Evolutionary conservation across 2,113 vertebrate species (phyloP), one percentile per base, ranked within the genome.

Genomic region (Uria aalge): DNA sequence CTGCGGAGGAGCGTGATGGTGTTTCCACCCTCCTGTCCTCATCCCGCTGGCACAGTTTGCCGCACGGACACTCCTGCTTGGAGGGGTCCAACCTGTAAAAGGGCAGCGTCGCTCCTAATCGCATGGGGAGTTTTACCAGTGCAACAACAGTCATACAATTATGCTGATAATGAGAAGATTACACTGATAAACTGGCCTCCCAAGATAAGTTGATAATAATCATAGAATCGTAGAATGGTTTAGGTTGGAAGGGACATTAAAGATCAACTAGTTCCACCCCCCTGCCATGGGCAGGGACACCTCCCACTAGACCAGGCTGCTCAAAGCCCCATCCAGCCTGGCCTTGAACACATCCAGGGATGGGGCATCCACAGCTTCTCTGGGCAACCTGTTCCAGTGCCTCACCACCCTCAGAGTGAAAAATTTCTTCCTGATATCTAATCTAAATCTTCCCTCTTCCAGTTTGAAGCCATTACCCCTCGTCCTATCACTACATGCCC

Each of bases 1-100:
- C 55, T 22, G 40, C 0, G 0, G 40, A 80, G 68, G 18, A 53
- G n/a, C 1, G 0, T 38, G 60, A 21, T 41, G 73, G 32, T 41
- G 26, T 38, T 87, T 34, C 77, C 77, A 87, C 23, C 15, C 45
- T 67, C 26, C 0, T 12, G 60, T 47, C 52, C 60, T 45, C 73
- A 10, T 55, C 77, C 77, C 4, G 1, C 55, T 3, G 1, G 34
- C 64, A 53, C 26, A 27, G 30, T 18, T 41, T 59, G 43, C 64
- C 38, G n/a, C 48, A 47, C 9, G 41, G 38, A 67, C n/a, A n/a
- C 15, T 57, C 24, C 72, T 34, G 0, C 30, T 19, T 20, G 85
- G 47, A 81, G 52, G n/a, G 36, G 17, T 7, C 4, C 20, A 41
- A 47, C 41, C 32, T 75, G 60, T 56, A 63, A 77, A 83, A 85